Base-by-base conservation (phyloP, 2,888 invertebrate genomes). In the Drosophila antonietae region DNA sequence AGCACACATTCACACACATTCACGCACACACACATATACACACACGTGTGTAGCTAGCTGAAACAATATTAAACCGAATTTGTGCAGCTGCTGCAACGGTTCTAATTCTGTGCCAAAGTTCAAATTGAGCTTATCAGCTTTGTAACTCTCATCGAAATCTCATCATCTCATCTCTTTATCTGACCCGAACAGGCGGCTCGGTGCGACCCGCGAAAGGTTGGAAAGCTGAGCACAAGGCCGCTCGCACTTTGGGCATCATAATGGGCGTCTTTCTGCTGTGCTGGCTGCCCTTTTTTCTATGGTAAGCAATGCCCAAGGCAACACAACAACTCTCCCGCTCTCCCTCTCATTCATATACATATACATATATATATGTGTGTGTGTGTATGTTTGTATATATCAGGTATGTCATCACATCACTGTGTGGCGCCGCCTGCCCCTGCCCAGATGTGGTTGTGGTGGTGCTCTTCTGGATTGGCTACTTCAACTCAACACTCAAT, bases 381-480 rank as follows among this genome's bases (percentile, higher is more conserved):
- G 9, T n/a, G 0, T 52, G 2, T 52, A 7, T 15, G 18, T 35
- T 2, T 52, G 5, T 53, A 9, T 41, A 18, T 61, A 52, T 55
- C 94, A 97, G 97, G 97, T 97, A 97, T 91, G 96, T 97, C 66
- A 96, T 96, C 89, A 96, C 96, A 67, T 96, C 97, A 68, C 93
- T 97, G 0, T 97, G 98, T 92, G 97, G 97, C 2, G 95, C 96
- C 59, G 94, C 98, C 14, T 98, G 98, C 92, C 94, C 95, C 52
- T 96, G 96, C 85, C 98, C 99, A 1, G 95, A 96, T 78, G 95
- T 97, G 69, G 95, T 99, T 59, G 97, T 98, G 62, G 96, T 97
- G 73, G 95, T 98, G 63, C 95, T 99, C 86, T 99, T 99, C 93
- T 99, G 98, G 99, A 97, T 99, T 87, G 99, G 99, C 70, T 99